These are phyloP conservation scores for Parnassius apollo DNA, from an alignment of 2,888 invertebrate species.

Conservation along the genomic window DNA sequence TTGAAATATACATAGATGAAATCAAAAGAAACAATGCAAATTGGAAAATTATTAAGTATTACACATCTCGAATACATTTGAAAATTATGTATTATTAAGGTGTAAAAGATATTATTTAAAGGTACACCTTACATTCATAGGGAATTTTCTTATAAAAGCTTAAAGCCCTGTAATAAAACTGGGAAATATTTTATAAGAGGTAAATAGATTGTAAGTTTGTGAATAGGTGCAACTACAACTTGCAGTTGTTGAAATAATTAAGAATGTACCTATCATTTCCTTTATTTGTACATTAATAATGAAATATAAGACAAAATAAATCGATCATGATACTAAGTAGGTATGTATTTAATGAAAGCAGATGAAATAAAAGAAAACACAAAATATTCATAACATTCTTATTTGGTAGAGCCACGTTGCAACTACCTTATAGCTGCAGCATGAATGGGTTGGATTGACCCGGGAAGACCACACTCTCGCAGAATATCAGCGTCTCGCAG, in stretches of 20 bases:
- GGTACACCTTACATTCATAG: neutral
- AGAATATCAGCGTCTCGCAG: too few relatives aligned
- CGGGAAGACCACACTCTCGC: too few relatives aligned
- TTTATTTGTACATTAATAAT: too few relatives aligned
- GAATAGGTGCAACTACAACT: constrained; percentile 4
- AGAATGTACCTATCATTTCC: neutral
- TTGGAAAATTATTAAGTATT: neutral
- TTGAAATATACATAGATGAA: too few relatives aligned
- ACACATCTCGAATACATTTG: neutral
- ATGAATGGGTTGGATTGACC: too few relatives aligned
- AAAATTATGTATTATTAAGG: neutral
- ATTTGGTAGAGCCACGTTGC: too few relatives aligned
- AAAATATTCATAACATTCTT: too few relatives aligned
- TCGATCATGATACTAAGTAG: too few relatives aligned
- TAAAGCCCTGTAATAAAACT: constrained; percentile 3
- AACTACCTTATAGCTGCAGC: too few relatives aligned
- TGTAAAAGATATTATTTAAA: neutral
- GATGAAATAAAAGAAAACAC: too few relatives aligned
- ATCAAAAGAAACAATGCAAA: neutral
- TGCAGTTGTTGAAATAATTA: constrained; percentile 12
- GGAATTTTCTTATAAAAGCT: neutral
- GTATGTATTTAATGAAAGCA: too few relatives aligned
- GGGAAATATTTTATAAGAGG: neutral
- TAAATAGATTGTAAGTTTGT: neutral
- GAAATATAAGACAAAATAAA: too few relatives aligned